These are phyloP conservation scores for Tenualosa ilisha DNA, from an alignment of 2,797 vertebrate species.

Conservation along the genomic window DNA sequence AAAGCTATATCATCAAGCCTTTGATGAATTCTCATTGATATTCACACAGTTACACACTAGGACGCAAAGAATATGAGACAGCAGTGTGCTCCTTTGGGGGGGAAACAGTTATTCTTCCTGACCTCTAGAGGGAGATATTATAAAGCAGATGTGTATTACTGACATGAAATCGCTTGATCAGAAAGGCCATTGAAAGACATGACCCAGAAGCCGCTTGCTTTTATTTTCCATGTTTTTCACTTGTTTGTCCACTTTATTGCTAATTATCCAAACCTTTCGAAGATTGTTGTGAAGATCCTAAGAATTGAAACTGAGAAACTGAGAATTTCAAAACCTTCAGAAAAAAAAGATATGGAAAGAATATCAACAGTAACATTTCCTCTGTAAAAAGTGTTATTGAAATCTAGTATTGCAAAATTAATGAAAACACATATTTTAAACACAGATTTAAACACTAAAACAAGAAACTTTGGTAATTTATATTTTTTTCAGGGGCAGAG, in stretches of 20 bases:
- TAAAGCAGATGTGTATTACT: constrained; percentile 38
- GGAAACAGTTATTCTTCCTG: not conserved
- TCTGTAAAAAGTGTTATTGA: no score
- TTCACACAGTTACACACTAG: not conserved
- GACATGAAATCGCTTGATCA: not conserved
- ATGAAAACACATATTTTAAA: no score
- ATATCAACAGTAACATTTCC: no score
- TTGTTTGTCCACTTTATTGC: not conserved
- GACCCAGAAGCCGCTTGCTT: not conserved
- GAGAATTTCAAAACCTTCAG: no score
- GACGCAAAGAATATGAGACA: not conserved
- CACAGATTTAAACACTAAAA: no score
- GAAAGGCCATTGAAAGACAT: not conserved
- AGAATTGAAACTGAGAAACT: no score
- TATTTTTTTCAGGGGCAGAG: not conserved
- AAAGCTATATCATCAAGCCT: not conserved
- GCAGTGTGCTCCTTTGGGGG: not conserved
- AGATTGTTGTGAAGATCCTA: no score
- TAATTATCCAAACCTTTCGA: not conserved
- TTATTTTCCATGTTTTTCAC: not conserved
- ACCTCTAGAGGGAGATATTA: constrained; percentile 68
- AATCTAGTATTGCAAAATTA: no score
- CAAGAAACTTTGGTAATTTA: not conserved
- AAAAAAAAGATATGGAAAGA: no score
- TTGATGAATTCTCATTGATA: not conserved